A percentile compares a stretch with the other conserved stretches of the same genome.
Conservation (phyloP, 2,113 vertebrate genomes). For the Otocyon megalotis region DNA sequence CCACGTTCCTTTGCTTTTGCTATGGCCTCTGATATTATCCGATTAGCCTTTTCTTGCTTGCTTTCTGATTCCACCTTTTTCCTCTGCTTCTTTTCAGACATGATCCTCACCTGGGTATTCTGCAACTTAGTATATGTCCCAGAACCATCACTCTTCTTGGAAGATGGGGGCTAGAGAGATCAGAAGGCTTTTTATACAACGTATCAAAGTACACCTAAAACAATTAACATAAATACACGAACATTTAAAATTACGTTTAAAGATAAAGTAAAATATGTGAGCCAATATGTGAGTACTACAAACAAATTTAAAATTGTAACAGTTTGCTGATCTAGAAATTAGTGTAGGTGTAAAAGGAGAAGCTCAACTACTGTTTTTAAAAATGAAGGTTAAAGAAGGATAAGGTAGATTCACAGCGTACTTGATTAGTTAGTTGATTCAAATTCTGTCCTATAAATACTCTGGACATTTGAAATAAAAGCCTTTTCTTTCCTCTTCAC, state of each 20-base stretch:
- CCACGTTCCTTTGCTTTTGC: conserved; percentile 97
- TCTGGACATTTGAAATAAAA: conserved; percentile 43
- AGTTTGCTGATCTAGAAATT: conserved; percentile 75
- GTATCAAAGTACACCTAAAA: conserved; percentile 2
- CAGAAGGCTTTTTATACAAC: conserved; percentile 75
- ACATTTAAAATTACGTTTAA: background rate
- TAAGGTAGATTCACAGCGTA: conserved; percentile 60
- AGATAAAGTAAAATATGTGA: conserved; percentile 48
- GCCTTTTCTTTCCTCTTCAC: background rate
- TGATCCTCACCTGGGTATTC: conserved; percentile 95
- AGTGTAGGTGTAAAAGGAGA: conserved; percentile 69
- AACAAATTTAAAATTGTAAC: conserved; percentile 63
- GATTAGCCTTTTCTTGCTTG: conserved; percentile 99
- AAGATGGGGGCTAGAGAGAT: conserved; percentile 90
- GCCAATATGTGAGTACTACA: conserved; percentile 14
- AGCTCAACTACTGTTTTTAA: conserved; percentile 68
- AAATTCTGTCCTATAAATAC: conserved; percentile 53
- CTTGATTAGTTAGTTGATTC: background rate
- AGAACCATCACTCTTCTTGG: conserved; percentile 96
- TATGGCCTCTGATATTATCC: conserved; percentile 98
- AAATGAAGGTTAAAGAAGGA: conserved; percentile 66
- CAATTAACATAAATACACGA: background rate
- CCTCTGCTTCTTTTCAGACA: conserved; percentile 92
- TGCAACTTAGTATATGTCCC: conserved; percentile 92
- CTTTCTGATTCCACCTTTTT: conserved; percentile 93